Conservation (phyloP, 2,797 vertebrate genomes). For the Aulostomus chinensis region DNA sequence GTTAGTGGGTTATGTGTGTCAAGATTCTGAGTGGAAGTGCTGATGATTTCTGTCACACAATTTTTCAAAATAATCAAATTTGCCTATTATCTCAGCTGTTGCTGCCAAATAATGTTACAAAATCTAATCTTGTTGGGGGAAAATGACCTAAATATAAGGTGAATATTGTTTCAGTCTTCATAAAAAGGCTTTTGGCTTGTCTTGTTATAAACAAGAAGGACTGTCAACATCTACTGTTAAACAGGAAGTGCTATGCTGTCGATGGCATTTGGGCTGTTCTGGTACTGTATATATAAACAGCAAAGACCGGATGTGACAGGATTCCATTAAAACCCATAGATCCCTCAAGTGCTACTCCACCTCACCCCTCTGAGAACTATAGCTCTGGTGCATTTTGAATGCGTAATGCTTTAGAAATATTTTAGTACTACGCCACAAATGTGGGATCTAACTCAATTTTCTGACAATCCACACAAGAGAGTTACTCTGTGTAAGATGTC, state of each 20-base stretch:
- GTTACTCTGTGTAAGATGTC: slow-evolving; percentile 48
- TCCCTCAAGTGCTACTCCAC: slow-evolving; percentile 53
- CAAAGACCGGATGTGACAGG: slow-evolving; percentile 26
- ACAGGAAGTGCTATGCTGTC: slow-evolving; percentile 12
- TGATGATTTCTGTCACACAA: too few relatives aligned
- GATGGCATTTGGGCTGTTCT: slow-evolving; percentile 8
- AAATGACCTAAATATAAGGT: too few relatives aligned
- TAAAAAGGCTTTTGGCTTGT: too few relatives aligned
- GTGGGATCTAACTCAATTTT: slow-evolving; percentile 64
- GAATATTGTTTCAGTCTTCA: too few relatives aligned
- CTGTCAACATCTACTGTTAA: background rate
- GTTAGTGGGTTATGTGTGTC: too few relatives aligned
- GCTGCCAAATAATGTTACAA: too few relatives aligned
- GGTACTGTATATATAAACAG: slow-evolving; percentile 35
- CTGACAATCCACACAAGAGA: slow-evolving; percentile 59
- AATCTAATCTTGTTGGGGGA: too few relatives aligned
- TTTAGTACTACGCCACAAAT: slow-evolving; percentile 51
- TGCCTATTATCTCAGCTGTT: too few relatives aligned
- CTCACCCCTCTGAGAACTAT: slow-evolving; percentile 41
- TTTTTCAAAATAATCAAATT: too few relatives aligned
- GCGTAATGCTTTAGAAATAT: slow-evolving; percentile 49
- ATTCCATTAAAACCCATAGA: slow-evolving; percentile 56
- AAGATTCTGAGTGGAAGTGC: too few relatives aligned
- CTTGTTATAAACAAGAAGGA: background rate
- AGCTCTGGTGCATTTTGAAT: slow-evolving; percentile 56